Evolutionary conservation across 2,797 vertebrate species (phyloP).

Genomic region (Bradypodion ventrale): DNA sequence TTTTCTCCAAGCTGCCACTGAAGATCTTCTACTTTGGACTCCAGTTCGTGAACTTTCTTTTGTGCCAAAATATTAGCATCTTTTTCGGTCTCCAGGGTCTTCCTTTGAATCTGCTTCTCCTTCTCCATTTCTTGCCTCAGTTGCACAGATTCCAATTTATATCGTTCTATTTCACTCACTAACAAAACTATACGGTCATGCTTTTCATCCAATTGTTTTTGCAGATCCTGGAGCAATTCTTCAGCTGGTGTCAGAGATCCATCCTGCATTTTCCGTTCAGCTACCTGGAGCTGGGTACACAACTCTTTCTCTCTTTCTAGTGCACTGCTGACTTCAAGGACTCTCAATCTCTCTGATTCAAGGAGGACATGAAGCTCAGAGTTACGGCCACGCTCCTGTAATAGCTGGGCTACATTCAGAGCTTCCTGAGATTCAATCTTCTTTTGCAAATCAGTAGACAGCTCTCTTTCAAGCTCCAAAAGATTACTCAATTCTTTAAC

Average conservation of each 20-base stretch:
- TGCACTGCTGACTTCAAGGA: slow-evolving; percentile 82
- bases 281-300: slow-evolving; percentile 72
- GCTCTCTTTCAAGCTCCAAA: slow-evolving; percentile 84
- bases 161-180: slow-evolving; percentile 85
- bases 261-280: slow-evolving; percentile 60
- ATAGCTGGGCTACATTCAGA: slow-evolving; percentile 76
- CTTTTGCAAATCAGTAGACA: slow-evolving; percentile 78
- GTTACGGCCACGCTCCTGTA: slow-evolving; percentile 77
- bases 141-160: slow-evolving; percentile 85
- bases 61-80: slow-evolving; percentile 79
- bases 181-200: slow-evolving; percentile 84
- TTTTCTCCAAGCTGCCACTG: slow-evolving; percentile 83
- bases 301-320: slow-evolving; percentile 84
- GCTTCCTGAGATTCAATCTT: slow-evolving; percentile 74
- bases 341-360: slow-evolving; percentile 83
- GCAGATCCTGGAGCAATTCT: slow-evolving; percentile 82
- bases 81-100: slow-evolving; percentile 78
- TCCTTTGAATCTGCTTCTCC: slow-evolving; percentile 78
- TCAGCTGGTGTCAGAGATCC: slow-evolving; percentile 70
- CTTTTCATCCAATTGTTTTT: slow-evolving; percentile 87
- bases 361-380: slow-evolving; percentile 87
- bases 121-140: slow-evolving; percentile 81
- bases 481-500: slow-evolving; percentile 77
- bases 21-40: slow-evolving; percentile 77
- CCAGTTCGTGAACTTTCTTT: slow-evolving; percentile 78